phyloP scores from a whole-genome alignment of 2,797 vertebrate genomes.

The Tadarida brasiliensis region DNA sequence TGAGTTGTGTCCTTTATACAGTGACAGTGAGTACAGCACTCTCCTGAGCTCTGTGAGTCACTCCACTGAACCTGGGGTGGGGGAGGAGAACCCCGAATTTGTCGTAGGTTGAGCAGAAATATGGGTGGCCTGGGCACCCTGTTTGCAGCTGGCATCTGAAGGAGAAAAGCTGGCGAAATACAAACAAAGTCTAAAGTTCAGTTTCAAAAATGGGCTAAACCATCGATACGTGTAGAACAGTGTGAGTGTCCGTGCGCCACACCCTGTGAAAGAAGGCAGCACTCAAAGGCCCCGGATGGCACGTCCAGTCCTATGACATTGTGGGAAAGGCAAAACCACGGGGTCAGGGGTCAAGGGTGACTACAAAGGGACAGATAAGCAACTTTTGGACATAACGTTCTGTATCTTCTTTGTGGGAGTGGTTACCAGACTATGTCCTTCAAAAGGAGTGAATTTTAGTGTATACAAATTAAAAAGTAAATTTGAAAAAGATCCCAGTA shows the following conservation, averaged over 20 bases:
- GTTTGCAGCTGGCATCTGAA: neutral
- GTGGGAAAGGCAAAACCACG: neutral
- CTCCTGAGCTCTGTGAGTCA: neutral
- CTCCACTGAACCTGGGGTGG: neutral
- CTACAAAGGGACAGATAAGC: accelerated
- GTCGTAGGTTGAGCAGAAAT: neutral
- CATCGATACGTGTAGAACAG: accelerated
- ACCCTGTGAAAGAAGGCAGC: neutral
- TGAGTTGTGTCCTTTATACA: neutral
- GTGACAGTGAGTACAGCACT: neutral
- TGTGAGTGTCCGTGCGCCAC: no score
- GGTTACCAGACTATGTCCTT: neutral
- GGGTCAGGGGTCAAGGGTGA: no score
- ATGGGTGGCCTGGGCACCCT: neutral
- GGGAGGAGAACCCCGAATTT: neutral
- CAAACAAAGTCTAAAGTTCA: neutral
- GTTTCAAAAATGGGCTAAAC: neutral
- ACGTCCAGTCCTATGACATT: accelerated
- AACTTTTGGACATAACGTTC: neutral
- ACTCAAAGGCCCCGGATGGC: accelerated
- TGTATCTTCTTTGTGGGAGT: neutral
- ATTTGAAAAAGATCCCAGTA: neutral
- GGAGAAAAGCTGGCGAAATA: neutral
- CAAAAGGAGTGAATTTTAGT: neutral
- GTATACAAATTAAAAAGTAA: neutral